Base-by-base conservation (phyloP, 2,888 invertebrate species). In the Cyclophora albipunctata region DNA sequence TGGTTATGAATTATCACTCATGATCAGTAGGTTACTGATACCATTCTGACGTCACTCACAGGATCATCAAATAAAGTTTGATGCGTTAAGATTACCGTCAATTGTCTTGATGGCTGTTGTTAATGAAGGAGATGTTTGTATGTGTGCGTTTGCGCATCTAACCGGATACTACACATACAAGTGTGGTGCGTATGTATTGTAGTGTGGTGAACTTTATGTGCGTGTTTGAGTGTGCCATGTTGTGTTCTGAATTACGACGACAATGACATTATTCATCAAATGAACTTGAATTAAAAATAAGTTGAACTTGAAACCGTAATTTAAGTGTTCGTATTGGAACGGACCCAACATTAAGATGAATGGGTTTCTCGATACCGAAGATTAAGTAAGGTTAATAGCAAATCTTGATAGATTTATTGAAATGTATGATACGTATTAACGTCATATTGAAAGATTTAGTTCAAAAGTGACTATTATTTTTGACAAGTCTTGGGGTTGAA, bases 21-120 rank as follows among this genome's bases (percentile, higher is more conserved):
- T 20, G 20, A 20, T 20, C 20, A 2, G 4, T 37, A 37, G 37
- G 37, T 2, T 5, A 37, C 37, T 5, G 37, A 37, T 37, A 4
- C 37, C 37, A 5, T 37, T 37, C 33, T 42, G 42, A 42, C 42
- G 42, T 42, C 42, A 42, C 20, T 42, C 43, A 43, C 43, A 71
- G 69, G 63, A 71, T 73, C 73, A 73, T 74, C 75, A 74, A 68
- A 67, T 62, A 73, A 68, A 81, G 83, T 84, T 83, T 84, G 84
- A 59, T 60, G 59, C 56, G 59, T 53, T 47, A 53, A 58, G 59
- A 61, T 59, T 54, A 54, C 53, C 48, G 49, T 59, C 67, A 70
- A 73, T 71, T 75, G 78, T 71, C 75, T 75, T 67, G 62, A 63
- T 56, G 63, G 61, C 60, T 62, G 64, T 59, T 55, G 55, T 58